phyloP scores from a whole-genome alignment of 2,113 vertebrate genomes.

The Xenotilapia caudafasciata region DNA sequence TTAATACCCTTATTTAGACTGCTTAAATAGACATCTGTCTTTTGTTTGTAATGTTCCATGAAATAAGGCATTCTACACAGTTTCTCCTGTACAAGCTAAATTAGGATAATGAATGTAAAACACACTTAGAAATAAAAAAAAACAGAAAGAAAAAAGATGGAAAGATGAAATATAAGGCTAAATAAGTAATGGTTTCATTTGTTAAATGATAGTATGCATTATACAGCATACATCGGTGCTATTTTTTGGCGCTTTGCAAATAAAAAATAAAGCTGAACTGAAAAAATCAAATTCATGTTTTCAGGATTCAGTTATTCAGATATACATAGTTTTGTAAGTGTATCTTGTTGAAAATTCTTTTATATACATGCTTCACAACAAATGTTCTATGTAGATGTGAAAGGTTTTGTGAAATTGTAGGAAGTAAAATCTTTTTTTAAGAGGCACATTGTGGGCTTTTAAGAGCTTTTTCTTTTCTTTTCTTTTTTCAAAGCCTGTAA shows the following conservation, averaged over 20 bases:
- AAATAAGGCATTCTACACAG: background rate
- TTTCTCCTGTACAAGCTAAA: background rate
- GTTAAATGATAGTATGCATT: background rate
- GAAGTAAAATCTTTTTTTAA: background rate
- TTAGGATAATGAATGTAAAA: background rate
- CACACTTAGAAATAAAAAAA: background rate
- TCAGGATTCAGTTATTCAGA: background rate
- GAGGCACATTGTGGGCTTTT: accelerated
- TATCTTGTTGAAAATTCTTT: background rate
- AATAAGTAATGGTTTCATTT: background rate
- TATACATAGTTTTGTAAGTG: background rate
- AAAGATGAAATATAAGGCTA: background rate
- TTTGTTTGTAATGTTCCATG: background rate
- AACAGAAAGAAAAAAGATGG: background rate
- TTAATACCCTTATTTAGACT: background rate
- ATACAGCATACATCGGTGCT: background rate
- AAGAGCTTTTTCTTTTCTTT: background rate
- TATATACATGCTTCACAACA: background rate
- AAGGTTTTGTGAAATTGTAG: background rate
- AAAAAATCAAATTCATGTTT: background rate
- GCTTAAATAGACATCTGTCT: background rate
- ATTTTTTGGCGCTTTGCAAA: background rate
- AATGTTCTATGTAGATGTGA: background rate
- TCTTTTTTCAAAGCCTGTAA: background rate
- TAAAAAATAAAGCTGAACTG: background rate